Evolutionary conservation across 2,797 vertebrate species (phyloP).

Genomic region (Otolemur crassicaudatus): DNA sequence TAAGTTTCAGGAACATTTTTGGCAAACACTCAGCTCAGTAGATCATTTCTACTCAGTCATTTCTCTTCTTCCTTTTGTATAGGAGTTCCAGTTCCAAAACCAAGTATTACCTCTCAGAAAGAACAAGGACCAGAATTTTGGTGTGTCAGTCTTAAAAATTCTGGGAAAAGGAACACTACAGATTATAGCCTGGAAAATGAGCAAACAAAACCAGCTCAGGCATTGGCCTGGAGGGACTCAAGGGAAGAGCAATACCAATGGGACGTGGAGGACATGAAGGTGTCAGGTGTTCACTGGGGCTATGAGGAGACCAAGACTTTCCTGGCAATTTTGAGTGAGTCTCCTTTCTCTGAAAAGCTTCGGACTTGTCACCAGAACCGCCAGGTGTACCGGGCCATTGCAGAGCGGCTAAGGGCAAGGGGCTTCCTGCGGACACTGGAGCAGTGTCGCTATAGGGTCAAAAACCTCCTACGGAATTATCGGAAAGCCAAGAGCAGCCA

Average conservation of each 20-base stretch:
- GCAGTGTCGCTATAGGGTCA: slow-evolving; percentile 82
- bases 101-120: slow-evolving; percentile 19
- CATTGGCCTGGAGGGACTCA: slow-evolving; percentile 36
- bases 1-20: not conserved
- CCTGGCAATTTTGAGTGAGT: slow-evolving; percentile 80
- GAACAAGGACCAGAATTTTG: slow-evolving; percentile 67
- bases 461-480: slow-evolving; percentile 82
- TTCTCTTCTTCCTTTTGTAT: slow-evolving; percentile 60
- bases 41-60: not conserved
- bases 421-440: slow-evolving; percentile 82
- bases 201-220: slow-evolving; percentile 46
- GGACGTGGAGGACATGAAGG: slow-evolving; percentile 74
- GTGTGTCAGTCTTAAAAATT: slow-evolving; percentile 2
- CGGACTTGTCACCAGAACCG: slow-evolving; percentile 82
- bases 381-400: slow-evolving; percentile 79
- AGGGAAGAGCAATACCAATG: slow-evolving; percentile 58
- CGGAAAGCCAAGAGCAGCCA: slow-evolving; percentile 82
- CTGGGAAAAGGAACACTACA: slow-evolving; percentile 15
- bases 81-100: slow-evolving; percentile 70
- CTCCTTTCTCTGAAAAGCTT: slow-evolving; percentile 82
- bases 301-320: slow-evolving; percentile 83
- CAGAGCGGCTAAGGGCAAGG: slow-evolving; percentile 77
- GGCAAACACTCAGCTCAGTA: not conserved
- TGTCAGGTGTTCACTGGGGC: slow-evolving; percentile 82
- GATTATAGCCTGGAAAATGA: slow-evolving; percentile 52